These are phyloP conservation scores for Venturia canescens DNA, from an alignment of 1,140 invertebrate genomes.

Conservation along the genomic window DNA sequence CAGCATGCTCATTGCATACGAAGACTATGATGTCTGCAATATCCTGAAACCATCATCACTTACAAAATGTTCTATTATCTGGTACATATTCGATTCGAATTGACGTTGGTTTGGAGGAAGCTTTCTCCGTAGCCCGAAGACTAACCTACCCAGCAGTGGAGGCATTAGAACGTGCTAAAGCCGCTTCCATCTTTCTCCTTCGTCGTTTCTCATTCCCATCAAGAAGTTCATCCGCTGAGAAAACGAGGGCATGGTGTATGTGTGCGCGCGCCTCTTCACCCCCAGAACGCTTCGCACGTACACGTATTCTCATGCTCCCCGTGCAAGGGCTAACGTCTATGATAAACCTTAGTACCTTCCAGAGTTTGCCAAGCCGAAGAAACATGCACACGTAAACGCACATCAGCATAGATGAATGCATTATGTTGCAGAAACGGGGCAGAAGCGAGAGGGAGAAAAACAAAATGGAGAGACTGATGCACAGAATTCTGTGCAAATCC, in stretches of 20 bases:
- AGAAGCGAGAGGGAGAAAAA: not conserved
- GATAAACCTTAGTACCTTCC: not conserved
- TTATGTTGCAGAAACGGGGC: not conserved
- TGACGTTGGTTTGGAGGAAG: not conserved
- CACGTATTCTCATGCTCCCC: not conserved
- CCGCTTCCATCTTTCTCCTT: not conserved
- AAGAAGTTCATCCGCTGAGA: constrained; percentile 12
- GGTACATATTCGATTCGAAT: constrained; percentile 9
- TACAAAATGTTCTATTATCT: not conserved
- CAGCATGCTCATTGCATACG: not conserved
- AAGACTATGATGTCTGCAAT: not conserved
- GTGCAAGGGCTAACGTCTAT: not conserved
- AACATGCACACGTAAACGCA: not conserved
- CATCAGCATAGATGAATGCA: not conserved
- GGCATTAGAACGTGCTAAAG: constrained; percentile 17
- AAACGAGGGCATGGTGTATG: constrained; percentile 17
- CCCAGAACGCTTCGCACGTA: not conserved
- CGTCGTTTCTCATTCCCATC: constrained; percentile 27
- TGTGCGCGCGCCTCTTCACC: not conserved
- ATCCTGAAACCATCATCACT: not conserved
- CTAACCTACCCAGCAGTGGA: not conserved
- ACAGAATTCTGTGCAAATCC: not conserved
- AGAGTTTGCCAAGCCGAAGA: not conserved
- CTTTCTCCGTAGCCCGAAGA: not conserved
- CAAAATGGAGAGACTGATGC: constrained; percentile 1